These are phyloP conservation scores for Cerastis leucographa DNA, from an alignment of 2,888 invertebrate species.

Conservation along the genomic window DNA sequence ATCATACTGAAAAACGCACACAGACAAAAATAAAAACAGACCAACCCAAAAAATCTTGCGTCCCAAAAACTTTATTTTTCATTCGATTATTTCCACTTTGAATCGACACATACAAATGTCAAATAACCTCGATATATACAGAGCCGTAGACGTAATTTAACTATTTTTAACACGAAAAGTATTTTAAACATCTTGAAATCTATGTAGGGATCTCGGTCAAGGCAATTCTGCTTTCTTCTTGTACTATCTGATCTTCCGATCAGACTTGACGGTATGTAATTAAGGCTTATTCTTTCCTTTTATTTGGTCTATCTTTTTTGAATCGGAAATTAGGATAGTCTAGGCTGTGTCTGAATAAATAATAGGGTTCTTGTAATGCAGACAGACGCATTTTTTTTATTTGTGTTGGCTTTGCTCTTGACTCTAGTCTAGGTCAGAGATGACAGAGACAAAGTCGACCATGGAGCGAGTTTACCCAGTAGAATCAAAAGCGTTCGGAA, in stretches of 20 bases:
- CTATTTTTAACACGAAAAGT: slow-evolving; percentile 55
- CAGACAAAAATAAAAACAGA: slow-evolving; percentile 17
- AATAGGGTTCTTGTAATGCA: background rate
- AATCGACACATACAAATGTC: slow-evolving; percentile 32
- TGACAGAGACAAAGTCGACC: too few species aligned
- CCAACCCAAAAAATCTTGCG: background rate
- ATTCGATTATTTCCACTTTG: slow-evolving; percentile 19
- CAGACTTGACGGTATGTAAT: slow-evolving; percentile 40
- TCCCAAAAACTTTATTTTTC: slow-evolving; percentile 4
- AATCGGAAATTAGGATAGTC: background rate
- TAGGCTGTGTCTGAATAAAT: background rate
- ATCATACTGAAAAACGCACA: background rate
- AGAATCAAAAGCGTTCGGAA: too few species aligned
- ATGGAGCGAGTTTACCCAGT: too few species aligned
- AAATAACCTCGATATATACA: slow-evolving; percentile 44
- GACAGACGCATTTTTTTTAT: too few species aligned
- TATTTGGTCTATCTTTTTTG: background rate
- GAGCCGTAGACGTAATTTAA: slow-evolving; percentile 39
- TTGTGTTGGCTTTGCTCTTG: too few species aligned
- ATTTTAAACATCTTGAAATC: slow-evolving; percentile 60
- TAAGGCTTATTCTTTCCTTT: background rate
- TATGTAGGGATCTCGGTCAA: slow-evolving; percentile 64
- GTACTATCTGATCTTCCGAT: slow-evolving; percentile 48
- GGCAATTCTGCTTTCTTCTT: slow-evolving; percentile 60
- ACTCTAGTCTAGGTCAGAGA: too few species aligned